Evolutionary conservation across 2,797 vertebrate species (phyloP).

Genomic region (Atherinosoma microstoma): DNA sequence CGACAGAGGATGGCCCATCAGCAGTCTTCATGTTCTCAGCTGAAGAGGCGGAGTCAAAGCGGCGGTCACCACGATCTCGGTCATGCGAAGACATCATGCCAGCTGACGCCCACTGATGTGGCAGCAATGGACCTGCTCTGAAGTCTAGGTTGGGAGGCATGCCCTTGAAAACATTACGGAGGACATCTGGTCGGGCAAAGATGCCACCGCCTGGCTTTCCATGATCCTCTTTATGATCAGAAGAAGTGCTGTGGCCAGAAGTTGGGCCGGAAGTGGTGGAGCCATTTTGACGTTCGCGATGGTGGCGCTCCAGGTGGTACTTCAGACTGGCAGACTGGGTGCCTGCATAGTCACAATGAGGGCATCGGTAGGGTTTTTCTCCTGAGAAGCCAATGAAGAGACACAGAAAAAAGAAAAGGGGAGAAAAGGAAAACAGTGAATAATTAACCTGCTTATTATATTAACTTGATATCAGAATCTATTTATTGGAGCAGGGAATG

Average conservation of each 20-base stretch:
- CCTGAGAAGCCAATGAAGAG: constrained; percentile 85
- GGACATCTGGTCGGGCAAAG: constrained; percentile 94
- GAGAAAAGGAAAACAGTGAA: constrained; percentile 72
- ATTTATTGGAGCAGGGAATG: constrained; percentile 80
- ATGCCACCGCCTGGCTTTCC: constrained; percentile 84
- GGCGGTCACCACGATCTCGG: constrained; percentile 84
- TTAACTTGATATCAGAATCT: constrained; percentile 79
- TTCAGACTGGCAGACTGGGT: constrained; percentile 98
- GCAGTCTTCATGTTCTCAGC: constrained; percentile 88
- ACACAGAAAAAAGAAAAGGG: constrained; percentile 66
- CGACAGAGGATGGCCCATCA: constrained; percentile 70
- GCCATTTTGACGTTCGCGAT: constrained; percentile 94
- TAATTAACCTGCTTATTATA: constrained; percentile 84
- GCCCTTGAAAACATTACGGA: constrained; percentile 94
- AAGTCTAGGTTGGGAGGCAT: constrained; percentile 89
- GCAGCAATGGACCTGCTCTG: constrained; percentile 87
- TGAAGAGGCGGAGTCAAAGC: constrained; percentile 85
- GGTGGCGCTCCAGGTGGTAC: constrained; percentile 97
- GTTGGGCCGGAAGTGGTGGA: constrained; percentile 86
- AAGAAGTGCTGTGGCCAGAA: constrained; percentile 86
- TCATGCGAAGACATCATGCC: constrained; percentile 88
- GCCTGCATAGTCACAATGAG: constrained; percentile 99
- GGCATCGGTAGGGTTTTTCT: constrained; percentile 99
- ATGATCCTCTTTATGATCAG: constrained; percentile 93
- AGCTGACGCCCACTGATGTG: constrained; percentile 92